Conservation (phyloP, 2,113 vertebrate species). For the Grantiella picta region DNA sequence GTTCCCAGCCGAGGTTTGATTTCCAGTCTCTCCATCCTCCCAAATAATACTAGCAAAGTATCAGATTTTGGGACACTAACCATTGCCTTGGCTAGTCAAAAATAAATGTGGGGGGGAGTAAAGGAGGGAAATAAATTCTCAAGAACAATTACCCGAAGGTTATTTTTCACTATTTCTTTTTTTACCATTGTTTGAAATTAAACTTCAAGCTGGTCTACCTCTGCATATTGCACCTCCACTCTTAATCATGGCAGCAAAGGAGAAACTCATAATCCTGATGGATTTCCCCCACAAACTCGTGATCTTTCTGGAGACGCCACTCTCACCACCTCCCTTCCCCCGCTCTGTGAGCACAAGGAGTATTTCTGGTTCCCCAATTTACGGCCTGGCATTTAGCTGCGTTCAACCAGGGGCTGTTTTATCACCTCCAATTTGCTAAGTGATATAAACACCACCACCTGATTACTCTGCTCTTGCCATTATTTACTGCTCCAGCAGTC, state of each 20-base stretch:
- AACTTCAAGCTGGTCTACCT: not conserved
- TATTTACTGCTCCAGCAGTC: constrained; percentile 36
- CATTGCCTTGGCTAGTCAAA: not conserved
- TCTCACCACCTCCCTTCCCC: not conserved
- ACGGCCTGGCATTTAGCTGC: constrained; percentile 9
- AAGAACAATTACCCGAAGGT: not conserved
- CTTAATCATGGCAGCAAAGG: not conserved
- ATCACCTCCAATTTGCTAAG: constrained; percentile 44
- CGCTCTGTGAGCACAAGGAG: accelerated
- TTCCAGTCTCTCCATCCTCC: not conserved
- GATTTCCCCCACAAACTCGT: not conserved
- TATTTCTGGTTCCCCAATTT: not conserved
- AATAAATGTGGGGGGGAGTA: not conserved
- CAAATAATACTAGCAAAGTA: not conserved
- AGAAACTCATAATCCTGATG: not conserved
- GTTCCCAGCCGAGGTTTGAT: not conserved
- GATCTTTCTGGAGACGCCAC: not conserved
- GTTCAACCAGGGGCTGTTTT: constrained; percentile 20
- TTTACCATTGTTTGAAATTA: not conserved
- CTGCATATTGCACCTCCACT: not conserved
- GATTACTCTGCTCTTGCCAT: not conserved
- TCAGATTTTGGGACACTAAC: not conserved
- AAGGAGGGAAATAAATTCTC: not conserved
- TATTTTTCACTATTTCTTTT: not conserved
- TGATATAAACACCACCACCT: constrained; percentile 22